Conservation (phyloP, 2,888 invertebrate genomes). For the Argyresthia goedartella region DNA sequence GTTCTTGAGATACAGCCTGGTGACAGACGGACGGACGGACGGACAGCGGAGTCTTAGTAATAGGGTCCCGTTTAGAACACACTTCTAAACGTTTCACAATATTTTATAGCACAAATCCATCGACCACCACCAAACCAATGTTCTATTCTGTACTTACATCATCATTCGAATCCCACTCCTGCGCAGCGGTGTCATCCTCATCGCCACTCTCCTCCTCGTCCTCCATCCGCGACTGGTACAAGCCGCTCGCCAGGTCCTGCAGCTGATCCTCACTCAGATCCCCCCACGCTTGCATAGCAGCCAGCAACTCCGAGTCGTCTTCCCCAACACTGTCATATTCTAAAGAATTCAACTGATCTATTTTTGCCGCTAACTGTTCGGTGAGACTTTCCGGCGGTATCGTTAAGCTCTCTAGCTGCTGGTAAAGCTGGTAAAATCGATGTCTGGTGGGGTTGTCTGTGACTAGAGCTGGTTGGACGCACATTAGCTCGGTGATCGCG, state of each 20-base stretch:
- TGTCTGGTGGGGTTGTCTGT: slow-evolving; percentile 39
- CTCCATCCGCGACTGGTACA: slow-evolving; percentile 35
- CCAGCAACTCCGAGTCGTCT: slow-evolving; percentile 46
- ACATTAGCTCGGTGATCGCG: slow-evolving; percentile 22
- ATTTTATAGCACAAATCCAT: background rate
- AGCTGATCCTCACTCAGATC: slow-evolving; percentile 40
- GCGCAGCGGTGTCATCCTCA: slow-evolving; percentile 34
- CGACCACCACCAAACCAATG: background rate
- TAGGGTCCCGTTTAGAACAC: too few species aligned
- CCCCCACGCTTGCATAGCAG: slow-evolving; percentile 45
- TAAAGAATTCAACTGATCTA: slow-evolving; percentile 42
- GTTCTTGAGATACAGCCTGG: too few species aligned
- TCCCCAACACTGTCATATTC: slow-evolving; percentile 20
- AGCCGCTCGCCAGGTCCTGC: slow-evolving; percentile 37
- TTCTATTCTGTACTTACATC: slow-evolving; percentile 41
- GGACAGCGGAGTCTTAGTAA: too few species aligned
- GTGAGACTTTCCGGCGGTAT: slow-evolving; percentile 14
- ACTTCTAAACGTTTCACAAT: too few species aligned
- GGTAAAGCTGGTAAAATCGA: slow-evolving; percentile 37
- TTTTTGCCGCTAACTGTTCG: slow-evolving; percentile 37
- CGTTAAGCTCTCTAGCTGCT: slow-evolving; percentile 44
- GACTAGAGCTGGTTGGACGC: slow-evolving; percentile 36
- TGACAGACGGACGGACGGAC: too few species aligned
- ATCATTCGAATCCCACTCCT: slow-evolving; percentile 38
- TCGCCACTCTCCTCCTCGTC: slow-evolving; percentile 23